Percentiles rank a stretch among this genome's conserved stretches.
phyloP scores from a whole-genome alignment of 2,113 vertebrate species.

The Brachyistius frenatus region DNA sequence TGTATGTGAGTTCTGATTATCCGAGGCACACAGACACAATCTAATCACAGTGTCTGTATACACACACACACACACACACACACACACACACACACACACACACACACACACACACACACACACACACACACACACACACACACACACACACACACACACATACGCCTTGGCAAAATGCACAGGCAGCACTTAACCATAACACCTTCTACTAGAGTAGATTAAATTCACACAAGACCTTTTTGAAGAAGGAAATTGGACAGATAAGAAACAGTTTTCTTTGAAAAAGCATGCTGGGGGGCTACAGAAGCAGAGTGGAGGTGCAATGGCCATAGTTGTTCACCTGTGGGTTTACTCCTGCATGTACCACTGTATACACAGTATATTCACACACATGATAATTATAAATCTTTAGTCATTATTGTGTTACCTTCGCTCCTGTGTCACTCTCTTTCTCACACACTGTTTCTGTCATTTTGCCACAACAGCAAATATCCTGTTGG shows the following conservation, averaged over 20 bases:
- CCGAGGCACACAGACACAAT: constrained; percentile 35
- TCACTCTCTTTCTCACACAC: constrained; percentile 48
- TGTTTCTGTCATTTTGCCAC: constrained; percentile 89
- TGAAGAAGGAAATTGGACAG: constrained; percentile 92
- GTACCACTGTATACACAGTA: constrained; percentile 30
- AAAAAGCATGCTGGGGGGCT: constrained; percentile 41
- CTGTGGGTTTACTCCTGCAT: constrained; percentile 38
- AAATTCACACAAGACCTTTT: constrained; percentile 86
- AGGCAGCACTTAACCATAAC: constrained; percentile 74
- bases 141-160: neutral
- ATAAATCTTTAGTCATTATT: constrained; percentile 73
- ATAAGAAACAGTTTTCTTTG: constrained; percentile 88
- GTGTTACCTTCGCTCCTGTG: constrained; percentile 23
- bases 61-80: neutral
- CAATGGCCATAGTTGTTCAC: constrained; percentile 56
- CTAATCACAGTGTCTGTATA: constrained; percentile 35
- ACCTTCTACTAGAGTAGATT: constrained; percentile 86
- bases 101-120: neutral
- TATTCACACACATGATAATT: constrained; percentile 51
- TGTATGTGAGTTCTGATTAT: constrained; percentile 37
- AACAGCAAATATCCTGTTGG: constrained; percentile 99
- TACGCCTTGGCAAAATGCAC: constrained; percentile 66
- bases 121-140: neutral
- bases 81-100: neutral
- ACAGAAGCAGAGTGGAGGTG: constrained; percentile 49